Evolutionary conservation across 2,888 invertebrate genomes (phyloP).

Genomic region (Lamellibrachia columna): DNA sequence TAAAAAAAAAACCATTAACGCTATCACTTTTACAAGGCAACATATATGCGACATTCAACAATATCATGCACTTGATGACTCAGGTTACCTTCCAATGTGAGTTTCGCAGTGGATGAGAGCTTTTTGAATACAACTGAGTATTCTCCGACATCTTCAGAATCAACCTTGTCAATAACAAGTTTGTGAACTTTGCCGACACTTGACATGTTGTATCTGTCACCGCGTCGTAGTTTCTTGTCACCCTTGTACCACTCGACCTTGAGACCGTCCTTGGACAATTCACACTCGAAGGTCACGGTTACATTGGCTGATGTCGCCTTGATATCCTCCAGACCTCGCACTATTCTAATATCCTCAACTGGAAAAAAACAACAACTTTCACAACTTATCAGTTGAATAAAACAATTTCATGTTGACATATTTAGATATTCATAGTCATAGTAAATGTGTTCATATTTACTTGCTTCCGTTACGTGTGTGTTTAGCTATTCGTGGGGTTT

Average conservation of each 20-base stretch:
- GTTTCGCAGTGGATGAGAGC: constrained; percentile 53
- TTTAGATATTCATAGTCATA: neutral
- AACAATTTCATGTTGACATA: neutral
- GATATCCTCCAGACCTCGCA: constrained; percentile 55
- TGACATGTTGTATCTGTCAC: constrained; percentile 37
- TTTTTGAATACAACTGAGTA: constrained; percentile 51
- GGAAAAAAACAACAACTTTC: constrained; percentile 24
- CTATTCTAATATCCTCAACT: constrained; percentile 61
- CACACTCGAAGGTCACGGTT: constrained; percentile 74
- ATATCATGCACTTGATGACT: neutral
- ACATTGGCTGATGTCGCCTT: constrained; percentile 52
- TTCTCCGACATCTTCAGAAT: constrained; percentile 69
- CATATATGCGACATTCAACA: no score
- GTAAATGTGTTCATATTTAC: neutral
- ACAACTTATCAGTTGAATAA: no score
- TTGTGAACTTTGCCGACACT: constrained; percentile 71
- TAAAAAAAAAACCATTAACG: no score
- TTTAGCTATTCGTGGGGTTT: neutral
- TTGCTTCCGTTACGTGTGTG: neutral
- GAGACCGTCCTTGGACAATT: constrained; percentile 81
- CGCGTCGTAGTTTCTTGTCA: constrained; percentile 35
- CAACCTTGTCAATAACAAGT: constrained; percentile 83
- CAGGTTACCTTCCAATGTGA: constrained; percentile 55
- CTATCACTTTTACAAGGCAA: neutral
- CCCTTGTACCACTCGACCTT: constrained; percentile 77